Conservation (phyloP, 2,113 vertebrate genomes). For the Hyla sarda region DNA sequence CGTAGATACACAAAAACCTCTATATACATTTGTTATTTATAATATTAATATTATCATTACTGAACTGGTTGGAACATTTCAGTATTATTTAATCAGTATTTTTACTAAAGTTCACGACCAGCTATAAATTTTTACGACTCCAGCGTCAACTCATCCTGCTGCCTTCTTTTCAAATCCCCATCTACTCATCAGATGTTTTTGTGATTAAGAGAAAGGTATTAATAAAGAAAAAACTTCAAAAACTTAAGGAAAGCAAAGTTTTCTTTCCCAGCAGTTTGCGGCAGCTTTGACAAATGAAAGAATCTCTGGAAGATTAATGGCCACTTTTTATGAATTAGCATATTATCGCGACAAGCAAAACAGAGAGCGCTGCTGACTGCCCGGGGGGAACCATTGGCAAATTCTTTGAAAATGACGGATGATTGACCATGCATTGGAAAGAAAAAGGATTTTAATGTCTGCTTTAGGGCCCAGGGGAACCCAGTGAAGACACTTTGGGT, state of each 20-base stretch:
- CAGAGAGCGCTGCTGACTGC: conserved; percentile 67
- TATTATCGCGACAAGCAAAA: conserved; percentile 79
- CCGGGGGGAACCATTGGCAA: conserved; percentile 71
- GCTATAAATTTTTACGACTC: conserved; percentile 22
- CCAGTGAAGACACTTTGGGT: conserved; percentile 71
- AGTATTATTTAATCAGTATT: not conserved
- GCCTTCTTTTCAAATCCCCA: not conserved
- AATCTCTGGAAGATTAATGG: conserved; percentile 71
- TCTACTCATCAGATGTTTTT: conserved; percentile 76
- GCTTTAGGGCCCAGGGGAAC: conserved; percentile 64
- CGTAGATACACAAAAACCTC: too few relatives aligned
- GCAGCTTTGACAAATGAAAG: conserved; percentile 80
- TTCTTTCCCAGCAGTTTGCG: conserved; percentile 68
- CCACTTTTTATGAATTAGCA: conserved; percentile 77
- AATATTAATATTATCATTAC: not conserved
- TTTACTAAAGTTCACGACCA: conserved; percentile 6
- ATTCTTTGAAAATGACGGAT: conserved; percentile 72
- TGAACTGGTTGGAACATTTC: not conserved
- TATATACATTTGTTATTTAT: too few relatives aligned
- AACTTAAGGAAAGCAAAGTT: conserved; percentile 66
- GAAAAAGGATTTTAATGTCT: conserved; percentile 59
- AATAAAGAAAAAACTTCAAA: conserved; percentile 53
- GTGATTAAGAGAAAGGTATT: conserved; percentile 70
- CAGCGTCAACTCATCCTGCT: not conserved
- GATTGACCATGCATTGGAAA: conserved; percentile 68